Evolutionary conservation across 2,888 invertebrate species (phyloP), one percentile per base, ranked within the genome.

Genomic region (Podabrus alpinus): DNA sequence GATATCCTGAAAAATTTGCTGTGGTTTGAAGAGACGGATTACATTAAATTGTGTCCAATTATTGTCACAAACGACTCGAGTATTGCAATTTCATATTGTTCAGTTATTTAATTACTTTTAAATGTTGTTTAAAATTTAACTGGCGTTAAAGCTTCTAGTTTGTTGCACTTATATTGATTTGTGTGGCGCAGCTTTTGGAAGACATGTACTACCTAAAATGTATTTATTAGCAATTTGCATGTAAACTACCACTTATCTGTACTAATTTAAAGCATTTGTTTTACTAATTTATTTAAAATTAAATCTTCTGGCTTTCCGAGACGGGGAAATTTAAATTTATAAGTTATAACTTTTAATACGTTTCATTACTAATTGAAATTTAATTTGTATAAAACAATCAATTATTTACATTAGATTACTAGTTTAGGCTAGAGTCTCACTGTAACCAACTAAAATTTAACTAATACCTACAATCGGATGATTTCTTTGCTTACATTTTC

Each of bases 141-240:
- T 21, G 21, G 7, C 21, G 21, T 21, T 3, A 69, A 61, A 17
- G 70, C 15, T 71, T 64, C 16, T 59, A 70, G 29, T 25, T 59
- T 13, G 64, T 66, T 19, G 69, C 25, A 59, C 60, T 61, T 24
- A n/a, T 71, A 66, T 62, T 59, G 70, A 71, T 71, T 71, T 71
- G 45, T 45, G 45, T 45, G 45, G 45, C 45, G 21, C 19, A 25
- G 66, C 17, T 71, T 60, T 59, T 25, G 59, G 59, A 25, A 61
- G 69, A 25, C 59, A 15, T 67, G 67, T 59, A 64, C 45, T 45
- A 45, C 62, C 19, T 64, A 64, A 64, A 64, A 64, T 64, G 45
- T 45, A 45, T 67, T 66, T 68, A 71, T 75, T 25, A 68, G 60
- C 71, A 72, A 75, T 75, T 71, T 75, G 69, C 75, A 75, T 75